Evolutionary conservation across 1,140 invertebrate genomes (phyloP), one percentile per base, ranked within the genome.

Genomic region (Archivesica marissinica): DNA sequence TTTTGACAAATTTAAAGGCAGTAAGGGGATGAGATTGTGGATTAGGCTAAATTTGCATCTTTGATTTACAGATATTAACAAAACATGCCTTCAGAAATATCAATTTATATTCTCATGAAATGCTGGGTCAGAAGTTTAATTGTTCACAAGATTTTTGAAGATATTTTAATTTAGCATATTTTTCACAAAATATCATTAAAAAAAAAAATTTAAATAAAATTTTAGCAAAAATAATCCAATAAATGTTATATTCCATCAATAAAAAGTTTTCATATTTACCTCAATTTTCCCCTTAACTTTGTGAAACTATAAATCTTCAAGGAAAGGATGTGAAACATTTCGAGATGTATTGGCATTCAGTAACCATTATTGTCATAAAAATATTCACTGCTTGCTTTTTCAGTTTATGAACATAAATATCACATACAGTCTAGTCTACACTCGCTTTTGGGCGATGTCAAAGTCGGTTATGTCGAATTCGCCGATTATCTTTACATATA

Each of bases 1-100:
- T 15, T 35, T 25, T 64, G 59, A 25, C 59, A 64, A 64, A 64
- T 64, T 64, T 64, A 64, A 15, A 35, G 30, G 59, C 59, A 35
- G 38, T 64, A 64, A 20, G 59, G 59, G 59, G 38, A 35, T 20
- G 4, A 20, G 17, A 17, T 64, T 64, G 33, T 15, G 33, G 59
- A 25, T 17, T 17, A 4, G 1, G 9, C 15, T 1, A 35, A 33
- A 64, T 64, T 64, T 33, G 59, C 28, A 64, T 35, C 30, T 35
- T 15, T 3, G 6, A 33, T 13, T 6, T 4, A 52, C 50, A 52
- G 50, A 52, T 52, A n/a, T 52, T 15, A 17, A 64, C 59, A 64
- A 64, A 64, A 35, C 30, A n/a, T 64, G 54, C 38, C 59, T 25
- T 2, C 3, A 64, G 30, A 64, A 64, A 64, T 59, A n/a, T 64